phyloP scores from a whole-genome alignment of 2,888 invertebrate genomes.

The Venusia cambrica region DNA sequence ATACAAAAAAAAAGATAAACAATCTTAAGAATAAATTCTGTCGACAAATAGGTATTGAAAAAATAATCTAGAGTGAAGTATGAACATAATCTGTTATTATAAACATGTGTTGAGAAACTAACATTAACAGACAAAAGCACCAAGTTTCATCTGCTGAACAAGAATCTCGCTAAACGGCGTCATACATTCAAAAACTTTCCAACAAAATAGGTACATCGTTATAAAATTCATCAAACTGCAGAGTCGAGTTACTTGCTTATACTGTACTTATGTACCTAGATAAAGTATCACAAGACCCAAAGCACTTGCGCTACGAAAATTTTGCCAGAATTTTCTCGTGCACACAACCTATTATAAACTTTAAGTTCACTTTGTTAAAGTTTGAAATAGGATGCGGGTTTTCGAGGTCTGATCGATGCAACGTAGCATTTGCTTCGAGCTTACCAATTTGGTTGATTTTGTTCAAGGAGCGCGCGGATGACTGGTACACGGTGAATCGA shows the following conservation, averaged over 20 bases:
- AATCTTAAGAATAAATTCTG: too few relatives aligned
- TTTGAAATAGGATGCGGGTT: constrained; percentile 29
- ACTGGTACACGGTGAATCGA: constrained; percentile 28
- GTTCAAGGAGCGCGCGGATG: constrained; percentile 43
- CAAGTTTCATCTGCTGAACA: background rate
- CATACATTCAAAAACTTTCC: constrained; percentile 22
- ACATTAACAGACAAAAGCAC: too few relatives aligned
- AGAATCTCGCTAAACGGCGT: constrained; percentile 8
- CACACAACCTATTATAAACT: constrained; percentile 24
- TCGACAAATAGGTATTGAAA: too few relatives aligned
- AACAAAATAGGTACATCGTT: constrained; percentile 41
- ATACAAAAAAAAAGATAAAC: too few relatives aligned
- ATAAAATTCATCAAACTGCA: constrained; percentile 52
- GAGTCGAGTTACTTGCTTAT: constrained; percentile 44
- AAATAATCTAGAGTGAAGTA: too few relatives aligned
- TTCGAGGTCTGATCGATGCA: constrained; percentile 49
- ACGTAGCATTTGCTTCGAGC: constrained; percentile 54
- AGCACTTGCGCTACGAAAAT: constrained; percentile 54
- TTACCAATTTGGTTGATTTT: constrained; percentile 66
- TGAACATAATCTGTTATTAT: too few relatives aligned
- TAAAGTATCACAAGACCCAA: constrained; percentile 58
- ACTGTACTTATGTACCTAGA: constrained; percentile 46
- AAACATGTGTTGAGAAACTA: too few relatives aligned
- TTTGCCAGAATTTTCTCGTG: constrained; percentile 41
- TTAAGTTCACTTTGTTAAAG: constrained; percentile 26